Base-by-base conservation (phyloP, 2,888 invertebrate genomes). In the Torymus aiolomorphi region DNA sequence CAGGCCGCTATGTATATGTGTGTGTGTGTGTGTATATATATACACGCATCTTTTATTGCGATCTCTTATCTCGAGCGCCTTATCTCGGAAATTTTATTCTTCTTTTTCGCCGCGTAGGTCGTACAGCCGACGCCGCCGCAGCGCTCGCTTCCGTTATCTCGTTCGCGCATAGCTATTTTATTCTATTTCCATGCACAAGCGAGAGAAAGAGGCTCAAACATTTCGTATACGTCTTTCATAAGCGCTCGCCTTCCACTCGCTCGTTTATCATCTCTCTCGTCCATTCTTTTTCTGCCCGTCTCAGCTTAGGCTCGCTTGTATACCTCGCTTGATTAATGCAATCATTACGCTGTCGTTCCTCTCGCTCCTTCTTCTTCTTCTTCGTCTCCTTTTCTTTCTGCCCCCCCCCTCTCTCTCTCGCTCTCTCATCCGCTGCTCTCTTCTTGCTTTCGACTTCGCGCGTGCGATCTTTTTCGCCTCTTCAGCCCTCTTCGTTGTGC, bases 291-390 rank as follows among this genome's bases (percentile, higher is more conserved):
- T 76, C 73, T 31, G 24, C 52, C 52, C 62, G 66, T n/a, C 71
- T 42, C n/a, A 42, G 61, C 78, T 69, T 63, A 65, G 66, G 49
- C 54, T 16, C 65, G 63, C 63, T 57, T 69, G n/a, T 54, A 20
- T 65, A 66, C 54, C 73, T 16, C 74, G 71, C 63, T 74, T 77
- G 80, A 82, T 82, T 80, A 79, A 80, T 77, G 82, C 80, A 78
- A 78, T 81, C 76, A 63, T 81, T 78, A 81, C 67, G 76, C 63
- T 42, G 74, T 24, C 56, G 12, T 42, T 54, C 52, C 49, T 51
- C 49, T 59, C 59, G 20, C 67, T 76, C 54, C 52, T 51, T 42
- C 59, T 51, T 16, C 31, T 13, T n/a, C 13, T 31, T n/a, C n/a
- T 16, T 63, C 16, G 10, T 66, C 14, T 70, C n/a, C 24, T 12